Evolutionary conservation across 2,113 vertebrate genomes (phyloP), one percentile per base, ranked within the genome.

Genomic region (Axis porcinus): DNA sequence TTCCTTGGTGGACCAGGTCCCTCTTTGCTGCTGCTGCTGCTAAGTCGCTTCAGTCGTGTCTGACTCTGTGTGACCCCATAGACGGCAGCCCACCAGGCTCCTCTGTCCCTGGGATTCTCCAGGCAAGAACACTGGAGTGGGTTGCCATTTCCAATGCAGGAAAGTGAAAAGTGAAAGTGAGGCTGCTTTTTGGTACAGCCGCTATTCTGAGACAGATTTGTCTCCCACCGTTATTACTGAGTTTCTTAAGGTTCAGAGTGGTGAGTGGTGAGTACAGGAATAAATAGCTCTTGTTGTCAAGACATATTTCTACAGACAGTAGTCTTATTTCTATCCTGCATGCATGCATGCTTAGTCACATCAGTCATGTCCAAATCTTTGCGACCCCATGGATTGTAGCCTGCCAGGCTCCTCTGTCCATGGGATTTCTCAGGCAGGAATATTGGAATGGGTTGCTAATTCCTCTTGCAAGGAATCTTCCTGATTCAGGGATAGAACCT

Each of bases 11-110:
- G 6, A n/a, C 30, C 28, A 74, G 36, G 7, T 17, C n/a, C 28
- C 70, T 23, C 30, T 81, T 11, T 21, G 43, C 33, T n/a, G 62
- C 16, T n/a, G 33, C 33, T 67, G 62, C 64, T 67, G 4, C 64
- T 36, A 11, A 21, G n/a, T 70, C 64, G 21, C n/a, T 36, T 36
- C n/a, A 11, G 9, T 70, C 0, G n/a, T 70, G 64, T 36, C 64
- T 0, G 0, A 5, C 9, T 36, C 64, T 36, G 8, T 36, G n/a
- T 0, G 17, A 70, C 64, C 64, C 8, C n/a, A 21, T 36, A 21
- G n/a, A 67, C 0, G 0, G 64, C 0, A 21, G 64, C n/a, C n/a
- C 64, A 67, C 64, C 4, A 36, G 64, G 5, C 17, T 70, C 64
- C 17, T 4, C 64, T 0, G 0, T 70, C 64, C n/a, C 64, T 70